Conservation (phyloP, 2,888 invertebrate genomes). For the Chloroclystis v-ata region DNA sequence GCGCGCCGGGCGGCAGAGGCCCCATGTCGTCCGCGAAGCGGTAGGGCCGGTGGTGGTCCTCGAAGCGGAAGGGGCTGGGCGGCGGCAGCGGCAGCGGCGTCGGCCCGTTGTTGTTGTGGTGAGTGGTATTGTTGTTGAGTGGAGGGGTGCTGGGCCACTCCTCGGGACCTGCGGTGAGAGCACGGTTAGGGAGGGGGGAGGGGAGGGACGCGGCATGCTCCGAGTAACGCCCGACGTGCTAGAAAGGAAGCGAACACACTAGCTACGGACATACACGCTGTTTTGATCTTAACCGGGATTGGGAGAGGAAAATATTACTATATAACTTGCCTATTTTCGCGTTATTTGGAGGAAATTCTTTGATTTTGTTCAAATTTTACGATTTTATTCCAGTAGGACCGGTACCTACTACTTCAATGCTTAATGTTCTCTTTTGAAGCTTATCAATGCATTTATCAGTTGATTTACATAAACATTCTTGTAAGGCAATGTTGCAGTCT, state of each 20-base stretch:
- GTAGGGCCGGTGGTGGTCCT: slow-evolving; percentile 87
- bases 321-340: slow-evolving; percentile 29
- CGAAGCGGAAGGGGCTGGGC: slow-evolving; percentile 86
- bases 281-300: slow-evolving; percentile 7
- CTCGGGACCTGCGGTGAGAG: slow-evolving; percentile 73
- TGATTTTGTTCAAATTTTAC: too few species aligned
- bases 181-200: slow-evolving; percentile 80
- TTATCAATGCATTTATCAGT: slow-evolving; percentile 29
- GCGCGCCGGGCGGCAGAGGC: slow-evolving; percentile 85
- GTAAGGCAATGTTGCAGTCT: slow-evolving; percentile 28
- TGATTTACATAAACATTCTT: slow-evolving; percentile 29
- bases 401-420: too few species aligned
- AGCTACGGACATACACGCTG: slow-evolving; percentile 50
- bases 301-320: slow-evolving; percentile 14
- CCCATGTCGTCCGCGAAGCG: slow-evolving; percentile 91
- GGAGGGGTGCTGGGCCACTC: slow-evolving; percentile 74
- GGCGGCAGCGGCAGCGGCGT: slow-evolving; percentile 70
- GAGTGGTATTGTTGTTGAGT: slow-evolving; percentile 77
- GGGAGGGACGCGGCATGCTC: slow-evolving; percentile 42
- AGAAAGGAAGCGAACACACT: slow-evolving; percentile 65
- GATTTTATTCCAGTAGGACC: too few species aligned
- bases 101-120: slow-evolving; percentile 76
- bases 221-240: slow-evolving; percentile 43
- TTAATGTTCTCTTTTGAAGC: slow-evolving; percentile 13
- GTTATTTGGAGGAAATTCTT: too few species aligned